Conservation (phyloP, 2,888 invertebrate genomes). For the Octonoba sinensis region DNA sequence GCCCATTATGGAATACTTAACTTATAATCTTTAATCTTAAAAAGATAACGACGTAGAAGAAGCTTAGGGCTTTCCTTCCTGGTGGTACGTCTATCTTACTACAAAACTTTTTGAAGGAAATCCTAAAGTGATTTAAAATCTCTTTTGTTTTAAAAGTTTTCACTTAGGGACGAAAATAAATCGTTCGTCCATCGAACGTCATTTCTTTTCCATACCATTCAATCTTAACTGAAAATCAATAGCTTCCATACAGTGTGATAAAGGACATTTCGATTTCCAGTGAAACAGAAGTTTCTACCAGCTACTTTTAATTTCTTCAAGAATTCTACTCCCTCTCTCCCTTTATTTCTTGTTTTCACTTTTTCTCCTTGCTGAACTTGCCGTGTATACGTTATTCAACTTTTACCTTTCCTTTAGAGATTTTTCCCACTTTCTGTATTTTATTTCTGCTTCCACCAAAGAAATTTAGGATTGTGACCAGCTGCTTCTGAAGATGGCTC, state of each 20-base stretch:
- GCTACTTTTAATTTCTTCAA: slow-evolving; percentile 52
- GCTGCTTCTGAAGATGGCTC: slow-evolving; percentile 41
- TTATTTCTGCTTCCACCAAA: slow-evolving; percentile 3
- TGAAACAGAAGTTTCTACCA: slow-evolving; percentile 43
- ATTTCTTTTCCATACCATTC: too few relatives aligned
- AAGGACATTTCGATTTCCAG: slow-evolving; percentile 38
- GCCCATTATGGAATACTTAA: too few relatives aligned
- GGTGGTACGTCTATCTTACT: too few relatives aligned
- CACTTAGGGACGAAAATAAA: too few relatives aligned
- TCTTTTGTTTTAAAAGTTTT: too few relatives aligned
- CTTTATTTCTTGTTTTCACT: slow-evolving; percentile 12
- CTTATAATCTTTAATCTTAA: too few relatives aligned
- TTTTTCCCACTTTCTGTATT: slow-evolving; percentile 27
- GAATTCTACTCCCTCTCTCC: slow-evolving; percentile 12
- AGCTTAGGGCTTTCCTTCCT: too few relatives aligned
- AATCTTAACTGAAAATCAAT: slow-evolving; percentile 14
- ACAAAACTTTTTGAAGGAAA: too few relatives aligned
- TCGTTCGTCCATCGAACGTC: too few relatives aligned
- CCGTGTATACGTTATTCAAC: slow-evolving; percentile 49
- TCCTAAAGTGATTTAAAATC: too few relatives aligned
- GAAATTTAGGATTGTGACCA: slow-evolving; percentile 38
- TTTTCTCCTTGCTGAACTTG: slow-evolving; percentile 20
- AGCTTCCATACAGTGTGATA: slow-evolving; percentile 22
- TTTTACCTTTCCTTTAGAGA: slow-evolving; percentile 5
- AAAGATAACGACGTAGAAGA: too few relatives aligned